These are phyloP conservation scores for Poeciliopsis turrubarensis DNA, from an alignment of 2,113 vertebrate species.

Conservation along the genomic window DNA sequence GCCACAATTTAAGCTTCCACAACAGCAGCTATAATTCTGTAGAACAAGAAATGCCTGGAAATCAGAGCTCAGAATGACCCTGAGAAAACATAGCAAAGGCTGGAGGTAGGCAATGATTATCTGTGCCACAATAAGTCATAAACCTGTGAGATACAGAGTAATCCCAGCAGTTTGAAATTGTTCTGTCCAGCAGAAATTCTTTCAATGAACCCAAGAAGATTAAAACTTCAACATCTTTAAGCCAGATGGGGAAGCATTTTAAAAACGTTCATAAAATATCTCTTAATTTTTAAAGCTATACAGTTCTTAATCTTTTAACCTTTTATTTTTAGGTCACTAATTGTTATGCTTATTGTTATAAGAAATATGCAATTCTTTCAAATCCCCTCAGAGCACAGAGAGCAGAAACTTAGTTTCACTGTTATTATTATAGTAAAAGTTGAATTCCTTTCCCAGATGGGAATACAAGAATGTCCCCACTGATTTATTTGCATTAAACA, in stretches of 20 bases:
- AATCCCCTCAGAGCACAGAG: not conserved
- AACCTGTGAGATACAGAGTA: not conserved
- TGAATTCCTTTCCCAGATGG: not conserved
- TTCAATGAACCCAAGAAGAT: not conserved
- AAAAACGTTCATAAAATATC: not conserved
- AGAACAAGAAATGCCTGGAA: not conserved
- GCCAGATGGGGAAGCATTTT: not conserved
- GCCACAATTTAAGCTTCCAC: not conserved
- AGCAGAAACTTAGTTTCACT: not conserved
- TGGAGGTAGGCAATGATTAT: not conserved
- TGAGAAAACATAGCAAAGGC: not conserved
- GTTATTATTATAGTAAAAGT: not conserved
- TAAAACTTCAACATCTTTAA: not conserved
- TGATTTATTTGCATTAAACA: not conserved
- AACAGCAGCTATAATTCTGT: not conserved
- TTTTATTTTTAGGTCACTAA: not conserved
- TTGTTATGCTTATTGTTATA: not conserved
- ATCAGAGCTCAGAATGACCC: not conserved
- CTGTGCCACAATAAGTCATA: not conserved
- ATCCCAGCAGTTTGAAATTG: not conserved
- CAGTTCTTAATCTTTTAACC: not conserved
- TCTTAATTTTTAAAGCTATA: not conserved
- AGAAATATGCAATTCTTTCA: no score
- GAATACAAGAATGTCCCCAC: not conserved
- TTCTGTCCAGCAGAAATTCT: not conserved